phyloP scores from a whole-genome alignment of 2,888 invertebrate species.

The Rosalia funebris region DNA sequence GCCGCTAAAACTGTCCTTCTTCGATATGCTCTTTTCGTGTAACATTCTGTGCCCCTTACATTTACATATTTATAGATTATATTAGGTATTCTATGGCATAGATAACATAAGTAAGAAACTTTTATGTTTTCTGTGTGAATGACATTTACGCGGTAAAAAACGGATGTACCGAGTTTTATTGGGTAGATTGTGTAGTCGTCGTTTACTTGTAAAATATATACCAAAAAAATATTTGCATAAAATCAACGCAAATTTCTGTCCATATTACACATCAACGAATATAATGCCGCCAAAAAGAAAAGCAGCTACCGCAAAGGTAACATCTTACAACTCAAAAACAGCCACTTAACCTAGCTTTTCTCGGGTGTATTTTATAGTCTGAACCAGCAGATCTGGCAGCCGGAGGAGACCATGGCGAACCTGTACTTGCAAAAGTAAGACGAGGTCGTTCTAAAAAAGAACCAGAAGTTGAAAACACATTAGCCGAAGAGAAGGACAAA shows the following conservation, averaged over 20 bases:
- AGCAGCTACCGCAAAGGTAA: conserved; percentile 17
- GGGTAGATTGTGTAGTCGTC: background rate
- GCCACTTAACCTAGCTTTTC: conserved; percentile 1
- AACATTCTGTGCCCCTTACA: too few species aligned
- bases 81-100: too few species aligned
- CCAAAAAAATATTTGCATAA: background rate
- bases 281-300: conserved; percentile 31
- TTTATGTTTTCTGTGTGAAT: background rate
- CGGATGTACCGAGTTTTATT: conserved; percentile 1
- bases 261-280: background rate
- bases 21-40: too few species aligned
- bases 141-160: conserved; percentile 19
- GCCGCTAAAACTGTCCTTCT: too few species aligned
- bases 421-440: conserved; percentile 10
- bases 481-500: background rate
- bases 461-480: background rate
- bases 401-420: conserved; percentile 3
- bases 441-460: background rate
- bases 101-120: too few species aligned
- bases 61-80: too few species aligned
- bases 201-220: background rate
- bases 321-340: background rate
- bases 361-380: background rate
- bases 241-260: background rate
- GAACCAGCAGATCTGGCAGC: conserved; percentile 5